phyloP scores from a whole-genome alignment of 1,140 invertebrate species.

The Pseudomyrmex flavicornis region DNA sequence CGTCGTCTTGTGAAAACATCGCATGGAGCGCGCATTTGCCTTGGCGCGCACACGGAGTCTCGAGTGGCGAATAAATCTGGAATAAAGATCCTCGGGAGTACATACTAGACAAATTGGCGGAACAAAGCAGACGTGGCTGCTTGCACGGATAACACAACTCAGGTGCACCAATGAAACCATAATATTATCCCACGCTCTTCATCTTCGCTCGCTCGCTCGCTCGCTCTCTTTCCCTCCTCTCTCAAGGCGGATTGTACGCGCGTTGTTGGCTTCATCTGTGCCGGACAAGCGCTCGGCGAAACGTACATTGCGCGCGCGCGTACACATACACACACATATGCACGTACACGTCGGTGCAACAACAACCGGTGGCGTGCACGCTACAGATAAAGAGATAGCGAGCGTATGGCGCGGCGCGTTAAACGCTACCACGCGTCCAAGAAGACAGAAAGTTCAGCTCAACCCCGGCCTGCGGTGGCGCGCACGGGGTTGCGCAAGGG shows the following conservation, averaged over 20 bases:
- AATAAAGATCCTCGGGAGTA: slow-evolving; percentile 62
- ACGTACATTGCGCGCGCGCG: not conserved
- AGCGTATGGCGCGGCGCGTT: slow-evolving; percentile 24
- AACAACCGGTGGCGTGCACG: not conserved
- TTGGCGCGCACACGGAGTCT: not conserved
- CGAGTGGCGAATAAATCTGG: slow-evolving; percentile 56
- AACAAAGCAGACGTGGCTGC: slow-evolving; percentile 30
- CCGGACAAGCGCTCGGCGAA: slow-evolving; percentile 16
- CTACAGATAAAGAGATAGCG: slow-evolving; percentile 41
- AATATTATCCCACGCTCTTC: slow-evolving; percentile 76
- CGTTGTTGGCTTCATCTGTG: slow-evolving; percentile 4
- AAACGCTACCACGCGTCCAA: slow-evolving; percentile 54
- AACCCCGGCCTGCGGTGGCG: not conserved
- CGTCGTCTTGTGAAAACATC: slow-evolving; percentile 28
- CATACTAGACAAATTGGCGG: slow-evolving; percentile 62
- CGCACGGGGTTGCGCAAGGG: slow-evolving; percentile 12
- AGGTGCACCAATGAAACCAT: slow-evolving; percentile 74
- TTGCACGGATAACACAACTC: slow-evolving; percentile 64
- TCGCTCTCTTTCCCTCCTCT: not conserved
- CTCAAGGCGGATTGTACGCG: slow-evolving; percentile 24
- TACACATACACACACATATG: not conserved
- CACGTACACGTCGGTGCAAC: not conserved
- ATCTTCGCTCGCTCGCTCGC: slow-evolving; percentile 40
- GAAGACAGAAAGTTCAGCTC: slow-evolving; percentile 32
- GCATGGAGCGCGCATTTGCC: not conserved